phyloP scores from a whole-genome alignment of 2,888 invertebrate species.

The Eupithecia insigniata region DNA sequence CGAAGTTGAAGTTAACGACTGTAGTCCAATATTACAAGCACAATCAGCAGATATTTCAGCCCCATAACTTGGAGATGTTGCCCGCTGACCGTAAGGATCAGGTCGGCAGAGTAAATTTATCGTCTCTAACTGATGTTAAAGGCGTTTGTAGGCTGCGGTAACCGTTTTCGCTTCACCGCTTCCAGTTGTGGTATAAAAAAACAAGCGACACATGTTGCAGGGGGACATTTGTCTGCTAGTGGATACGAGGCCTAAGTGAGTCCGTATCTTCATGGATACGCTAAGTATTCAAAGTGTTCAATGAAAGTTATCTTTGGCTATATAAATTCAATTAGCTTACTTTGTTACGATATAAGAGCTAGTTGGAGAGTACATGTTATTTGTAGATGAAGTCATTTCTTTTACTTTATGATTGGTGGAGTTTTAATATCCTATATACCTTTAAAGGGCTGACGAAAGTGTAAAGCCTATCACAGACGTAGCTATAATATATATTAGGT shows the following conservation, averaged over 20 bases:
- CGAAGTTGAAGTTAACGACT: no score
- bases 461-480: no score
- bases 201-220: background rate
- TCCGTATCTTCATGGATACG: slow-evolving; percentile 9
- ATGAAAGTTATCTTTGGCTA: slow-evolving; percentile 20
- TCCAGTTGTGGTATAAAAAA: background rate
- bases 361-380: background rate
- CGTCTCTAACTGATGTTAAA: no score
- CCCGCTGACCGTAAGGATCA: no score
- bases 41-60: no score
- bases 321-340: slow-evolving; percentile 26
- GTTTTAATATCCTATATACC: background rate
- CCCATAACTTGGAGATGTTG: no score
- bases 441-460: background rate
- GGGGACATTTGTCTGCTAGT: background rate
- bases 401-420: slow-evolving; percentile 1
- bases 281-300: slow-evolving; percentile 36
- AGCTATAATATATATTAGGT: no score
- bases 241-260: background rate
- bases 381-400: background rate
- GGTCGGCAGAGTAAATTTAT: no score
- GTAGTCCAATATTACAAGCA: no score
- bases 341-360: slow-evolving; percentile 10
- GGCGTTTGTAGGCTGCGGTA: no score
- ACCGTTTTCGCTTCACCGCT: background rate